Evolutionary conservation across 2,888 invertebrate species (phyloP).

Genomic region (Tridacna gigas): DNA sequence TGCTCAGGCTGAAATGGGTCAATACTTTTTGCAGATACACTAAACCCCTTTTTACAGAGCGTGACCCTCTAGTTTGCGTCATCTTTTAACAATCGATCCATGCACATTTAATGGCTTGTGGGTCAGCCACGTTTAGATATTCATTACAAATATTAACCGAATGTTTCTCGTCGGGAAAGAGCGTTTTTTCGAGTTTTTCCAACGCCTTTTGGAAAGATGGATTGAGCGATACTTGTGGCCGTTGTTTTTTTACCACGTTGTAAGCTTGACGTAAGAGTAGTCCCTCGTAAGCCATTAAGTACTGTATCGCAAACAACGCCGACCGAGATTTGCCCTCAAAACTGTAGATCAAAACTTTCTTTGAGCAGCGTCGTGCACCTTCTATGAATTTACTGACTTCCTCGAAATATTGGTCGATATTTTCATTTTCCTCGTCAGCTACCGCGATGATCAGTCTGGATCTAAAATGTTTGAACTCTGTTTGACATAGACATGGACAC

Average conservation of each 20-base stretch:
- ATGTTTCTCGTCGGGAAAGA: slow-evolving; percentile 71
- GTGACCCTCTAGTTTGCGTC: too few relatives aligned
- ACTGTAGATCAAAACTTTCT: slow-evolving; percentile 78
- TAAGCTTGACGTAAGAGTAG: slow-evolving; percentile 75
- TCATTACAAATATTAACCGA: slow-evolving; percentile 72
- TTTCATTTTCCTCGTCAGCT: slow-evolving; percentile 87
- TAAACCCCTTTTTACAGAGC: too few relatives aligned
- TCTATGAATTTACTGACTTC: slow-evolving; percentile 82
- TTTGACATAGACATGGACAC: slow-evolving; percentile 79
- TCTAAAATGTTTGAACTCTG: slow-evolving; percentile 74
- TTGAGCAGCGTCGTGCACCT: slow-evolving; percentile 74
- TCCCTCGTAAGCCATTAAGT: slow-evolving; percentile 76
- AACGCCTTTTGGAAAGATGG: slow-evolving; percentile 73
- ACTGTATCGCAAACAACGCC: slow-evolving; percentile 78
- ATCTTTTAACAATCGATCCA: slow-evolving; percentile 69
- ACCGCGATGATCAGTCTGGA: slow-evolving; percentile 88
- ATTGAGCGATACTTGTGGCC: slow-evolving; percentile 75
- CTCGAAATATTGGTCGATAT: slow-evolving; percentile 79
- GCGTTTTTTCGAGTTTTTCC: slow-evolving; percentile 69
- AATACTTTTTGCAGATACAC: too few relatives aligned
- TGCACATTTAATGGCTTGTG: slow-evolving; percentile 73
- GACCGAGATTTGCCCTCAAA: slow-evolving; percentile 78
- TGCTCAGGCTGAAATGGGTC: too few relatives aligned
- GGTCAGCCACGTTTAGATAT: slow-evolving; percentile 72
- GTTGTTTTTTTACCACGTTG: slow-evolving; percentile 73